Base-by-base conservation (phyloP, 23 tunicate species). In the Corella eumyota region DNA sequence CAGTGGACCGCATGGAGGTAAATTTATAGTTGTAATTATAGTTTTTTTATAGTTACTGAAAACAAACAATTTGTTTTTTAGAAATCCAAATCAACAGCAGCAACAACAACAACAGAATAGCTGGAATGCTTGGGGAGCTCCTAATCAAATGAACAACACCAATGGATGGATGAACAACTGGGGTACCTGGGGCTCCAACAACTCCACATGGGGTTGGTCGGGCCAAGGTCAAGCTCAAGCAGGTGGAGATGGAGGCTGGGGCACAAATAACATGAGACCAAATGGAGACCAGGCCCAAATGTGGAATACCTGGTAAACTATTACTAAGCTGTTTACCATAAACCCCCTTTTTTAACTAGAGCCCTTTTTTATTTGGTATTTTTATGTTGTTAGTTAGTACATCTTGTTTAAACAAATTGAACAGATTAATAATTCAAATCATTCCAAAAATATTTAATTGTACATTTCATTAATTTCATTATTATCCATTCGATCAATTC, bases 121-220 rank as follows among this genome's bases (percentile, higher is more conserved):
- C n/a, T 73, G 91, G 80, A 73, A 74, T 58, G 56, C 91, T 26
- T 73, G 80, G 80, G 75, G 69, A 27, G 74, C 77, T 30, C 62
- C 64, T 2, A 56, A 22, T 20, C 68, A 51, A 6, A 31, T 21
- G 49, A 63, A 69, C 60, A 28, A 53, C 68, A 50, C 72, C 54
- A 65, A 45, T 45, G 81, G 73, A 46, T 80, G 65, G 32, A 50
- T 69, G 94, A 69, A 36, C 68, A 69, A 47, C 73, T 58, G 28
- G 61, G 36, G 32, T 74, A 60, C 59, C 74, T 66, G 50, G 73
- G 69, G 50, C 79, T 34, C 67, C 46, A 69, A 48, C 2, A 65
- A 69, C 65, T 57, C n/a, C n/a, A n/a, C 82, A 26, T 88, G 96
- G 96, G 78, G 78, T 0, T 73, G 87, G 77, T 55, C 88, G 13